A percentile compares a stretch with the other conserved stretches of the same genome.
These are phyloP conservation scores for Pachypsylla venusta DNA, from an alignment of 1,140 invertebrate species.

Conservation along the genomic window DNA sequence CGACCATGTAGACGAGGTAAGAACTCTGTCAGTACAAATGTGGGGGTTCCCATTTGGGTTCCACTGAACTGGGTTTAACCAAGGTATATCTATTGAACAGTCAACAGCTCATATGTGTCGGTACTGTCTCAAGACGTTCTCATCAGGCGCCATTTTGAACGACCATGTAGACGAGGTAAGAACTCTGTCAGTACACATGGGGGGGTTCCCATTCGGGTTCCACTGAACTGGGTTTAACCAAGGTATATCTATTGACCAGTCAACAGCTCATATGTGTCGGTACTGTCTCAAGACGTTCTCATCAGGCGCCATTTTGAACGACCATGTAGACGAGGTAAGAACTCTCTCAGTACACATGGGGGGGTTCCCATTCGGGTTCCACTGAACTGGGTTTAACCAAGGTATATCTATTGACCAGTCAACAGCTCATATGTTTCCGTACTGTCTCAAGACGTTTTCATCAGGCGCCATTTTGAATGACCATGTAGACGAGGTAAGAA, in stretches of 20 bases:
- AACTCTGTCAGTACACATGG: no score
- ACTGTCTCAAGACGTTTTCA: conserved; percentile 27
- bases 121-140: conserved; percentile 27
- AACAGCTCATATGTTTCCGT: conserved; percentile 17
- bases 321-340: conserved; percentile 22
- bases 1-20: conserved; percentile 22
- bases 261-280: conserved; percentile 13
- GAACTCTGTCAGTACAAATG: no score
- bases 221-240: no score
- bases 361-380: no score
- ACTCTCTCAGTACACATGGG: no score
- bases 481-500: conserved; percentile 22
- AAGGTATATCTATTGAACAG: no score
- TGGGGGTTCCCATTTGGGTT: no score
- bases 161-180: conserved; percentile 22
- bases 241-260: no score
- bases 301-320: conserved; percentile 16
- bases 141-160: conserved; percentile 16
- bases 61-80: no score
- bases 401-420: no score
- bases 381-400: no score
- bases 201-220: no score
- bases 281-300: conserved; percentile 28
- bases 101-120: conserved; percentile 13
- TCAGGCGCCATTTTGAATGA: conserved; percentile 17